A percentile compares a stretch with the other conserved stretches of the same genome.
phyloP scores from a whole-genome alignment of 2,888 invertebrate species.

The Cancer borealis region DNA sequence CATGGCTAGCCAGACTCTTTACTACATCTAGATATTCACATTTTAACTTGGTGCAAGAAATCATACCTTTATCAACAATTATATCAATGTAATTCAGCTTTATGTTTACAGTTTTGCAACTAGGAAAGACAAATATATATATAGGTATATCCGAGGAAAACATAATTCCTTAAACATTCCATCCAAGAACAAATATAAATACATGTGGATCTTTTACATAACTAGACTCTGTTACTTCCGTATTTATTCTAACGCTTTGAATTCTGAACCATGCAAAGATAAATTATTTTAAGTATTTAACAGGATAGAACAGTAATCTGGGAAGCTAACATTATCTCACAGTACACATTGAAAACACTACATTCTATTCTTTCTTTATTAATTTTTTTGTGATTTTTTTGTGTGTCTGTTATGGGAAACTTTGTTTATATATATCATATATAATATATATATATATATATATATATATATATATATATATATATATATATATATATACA shows the following conservation, averaged over 20 bases:
- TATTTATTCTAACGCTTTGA: not conserved
- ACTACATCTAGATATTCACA: not conserved
- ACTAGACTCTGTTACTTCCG: not conserved
- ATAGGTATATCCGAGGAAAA: not conserved
- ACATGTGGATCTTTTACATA: slow-evolving; percentile 21
- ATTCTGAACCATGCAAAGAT: slow-evolving; percentile 36
- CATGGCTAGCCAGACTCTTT: not conserved
- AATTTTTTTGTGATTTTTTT: slow-evolving; percentile 46
- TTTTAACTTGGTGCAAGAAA: slow-evolving; percentile 6
- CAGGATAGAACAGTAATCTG: slow-evolving; percentile 38
- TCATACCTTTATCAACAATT: not conserved
- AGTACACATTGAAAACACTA: slow-evolving; percentile 35
- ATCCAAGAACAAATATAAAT: slow-evolving; percentile 1
- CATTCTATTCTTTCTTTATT: slow-evolving; percentile 14
- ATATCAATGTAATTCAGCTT: not conserved
- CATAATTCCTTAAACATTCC: not conserved
- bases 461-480: slow-evolving; percentile 1
- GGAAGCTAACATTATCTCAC: slow-evolving; percentile 24
- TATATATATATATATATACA: not conserved
- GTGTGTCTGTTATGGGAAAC: slow-evolving; percentile 50
- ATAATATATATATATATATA: not conserved
- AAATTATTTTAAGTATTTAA: slow-evolving; percentile 35
- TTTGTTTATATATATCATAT: slow-evolving; percentile 45
- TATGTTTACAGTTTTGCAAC: not conserved
- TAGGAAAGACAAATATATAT: slow-evolving; percentile 29